Base-by-base conservation (phyloP, 2,797 vertebrate genomes). In the Notoglanidium macrostoma region DNA sequence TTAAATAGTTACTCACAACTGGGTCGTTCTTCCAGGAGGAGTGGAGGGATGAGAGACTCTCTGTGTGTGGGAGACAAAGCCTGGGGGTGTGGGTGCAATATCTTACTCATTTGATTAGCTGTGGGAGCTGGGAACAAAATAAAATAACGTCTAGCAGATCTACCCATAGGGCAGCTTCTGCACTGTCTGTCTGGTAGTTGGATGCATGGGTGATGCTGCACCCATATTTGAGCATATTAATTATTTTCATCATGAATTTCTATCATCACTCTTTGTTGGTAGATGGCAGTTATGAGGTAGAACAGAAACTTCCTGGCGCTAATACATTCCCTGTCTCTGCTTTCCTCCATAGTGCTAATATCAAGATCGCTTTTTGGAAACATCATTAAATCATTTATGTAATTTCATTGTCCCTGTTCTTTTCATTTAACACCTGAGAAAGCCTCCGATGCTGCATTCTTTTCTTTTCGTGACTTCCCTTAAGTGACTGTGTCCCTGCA, bases 61-160 rank as follows among this genome's bases (percentile, higher is more conserved):
- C 88, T 94, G 91, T 91, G 91, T 92, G 85, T 84, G 77, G 87
- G 86, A 81, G 86, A 90, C 86, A 86, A 86, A 88, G 92, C 92
- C 92, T 86, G 55, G 70, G 87, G 90, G 85, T 88, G 87, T 90
- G 6, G 78, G 90, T 90, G 91, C 93, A 92, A 90, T 92, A 91
- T 92, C 94, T 92, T 86, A 84, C 84, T 94, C 91, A 92, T 90
- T 90, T 84, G 87, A 93, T 93, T 92, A 92, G 92, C 89, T 89
- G 86, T 90, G 88, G 92, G 92, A 93, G 91, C 88, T 85, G 90
- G 67, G 80, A 86, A 85, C 87, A 81, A 88, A 90, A 90, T 87
- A 70, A 88, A 86, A 90, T 93, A 92, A 93, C 87, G 87, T 91
- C 90, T 90, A 92, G 92, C 91, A 94, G 93, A 93, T 91, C 91